These are phyloP conservation scores for Mesochorus sp. DNA, from an alignment of 2,888 invertebrate genomes.

Conservation along the genomic window DNA sequence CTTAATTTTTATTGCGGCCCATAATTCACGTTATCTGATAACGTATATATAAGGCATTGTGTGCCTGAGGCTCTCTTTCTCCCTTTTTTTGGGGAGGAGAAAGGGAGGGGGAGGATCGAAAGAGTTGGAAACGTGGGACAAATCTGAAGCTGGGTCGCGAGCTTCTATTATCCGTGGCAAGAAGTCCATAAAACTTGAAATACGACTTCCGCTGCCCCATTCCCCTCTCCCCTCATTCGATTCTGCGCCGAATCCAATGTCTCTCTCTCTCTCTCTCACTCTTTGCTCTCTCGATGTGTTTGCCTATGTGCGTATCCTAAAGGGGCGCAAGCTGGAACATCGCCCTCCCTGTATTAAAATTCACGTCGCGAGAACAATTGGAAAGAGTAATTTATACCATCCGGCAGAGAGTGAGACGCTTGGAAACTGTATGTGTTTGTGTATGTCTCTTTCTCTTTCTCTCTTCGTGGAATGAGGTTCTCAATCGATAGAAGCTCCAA, in stretches of 20 bases:
- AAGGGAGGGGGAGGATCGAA: background rate
- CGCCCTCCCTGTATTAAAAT: conserved; percentile 56
- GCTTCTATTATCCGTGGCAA: conserved; percentile 57
- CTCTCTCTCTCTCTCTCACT: too few species aligned
- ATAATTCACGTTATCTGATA: conserved; percentile 39
- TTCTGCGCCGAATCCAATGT: background rate
- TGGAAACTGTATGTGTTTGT: too few species aligned
- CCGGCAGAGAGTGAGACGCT: background rate
- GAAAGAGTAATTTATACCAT: conserved; percentile 55
- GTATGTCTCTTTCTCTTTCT: too few species aligned
- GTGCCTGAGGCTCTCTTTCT: too few species aligned
- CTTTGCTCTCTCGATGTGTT: background rate
- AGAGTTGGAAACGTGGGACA: conserved; percentile 39
- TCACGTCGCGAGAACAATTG: conserved; percentile 59
- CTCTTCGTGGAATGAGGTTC: background rate
- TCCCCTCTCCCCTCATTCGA: conserved; percentile 29
- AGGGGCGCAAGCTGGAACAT: background rate
- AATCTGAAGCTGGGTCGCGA: conserved; percentile 46
- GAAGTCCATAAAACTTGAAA: conserved; percentile 63
- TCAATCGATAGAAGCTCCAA: background rate
- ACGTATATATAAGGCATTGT: background rate
- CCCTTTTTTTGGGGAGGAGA: too few species aligned
- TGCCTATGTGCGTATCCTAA: background rate
- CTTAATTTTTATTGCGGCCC: conserved; percentile 35
- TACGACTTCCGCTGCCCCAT: conserved; percentile 55